A percentile compares a stretch with the other conserved stretches of the same genome.
Conservation (phyloP, 2,113 vertebrate species). For the Melanostigma gelatinosum region DNA sequence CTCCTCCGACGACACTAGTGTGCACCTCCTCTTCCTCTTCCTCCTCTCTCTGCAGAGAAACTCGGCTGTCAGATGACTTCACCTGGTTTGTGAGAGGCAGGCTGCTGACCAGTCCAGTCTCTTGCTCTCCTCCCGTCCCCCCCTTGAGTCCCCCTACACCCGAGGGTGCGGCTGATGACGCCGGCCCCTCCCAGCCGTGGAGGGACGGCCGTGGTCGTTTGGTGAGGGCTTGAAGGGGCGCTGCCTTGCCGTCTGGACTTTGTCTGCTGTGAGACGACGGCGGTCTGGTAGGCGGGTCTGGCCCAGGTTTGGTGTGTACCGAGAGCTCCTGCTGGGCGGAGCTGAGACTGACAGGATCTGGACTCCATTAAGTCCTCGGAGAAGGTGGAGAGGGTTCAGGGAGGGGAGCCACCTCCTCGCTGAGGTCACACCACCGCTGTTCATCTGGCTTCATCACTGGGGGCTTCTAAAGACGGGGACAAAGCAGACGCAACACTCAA, state of each 20-base stretch:
- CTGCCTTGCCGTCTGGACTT: background rate
- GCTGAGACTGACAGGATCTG: background rate
- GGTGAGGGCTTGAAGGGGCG: background rate
- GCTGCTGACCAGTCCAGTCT: background rate
- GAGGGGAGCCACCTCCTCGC: constrained; percentile 56
- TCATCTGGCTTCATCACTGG: background rate
- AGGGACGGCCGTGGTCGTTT: background rate
- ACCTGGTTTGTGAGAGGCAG: background rate
- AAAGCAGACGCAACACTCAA: background rate
- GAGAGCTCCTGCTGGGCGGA: constrained; percentile 7
- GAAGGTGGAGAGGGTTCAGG: constrained; percentile 43
- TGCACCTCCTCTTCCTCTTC: constrained; percentile 18
- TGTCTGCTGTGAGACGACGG: background rate
- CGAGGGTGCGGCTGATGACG: background rate
- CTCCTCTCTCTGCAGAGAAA: background rate
- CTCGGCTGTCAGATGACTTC: constrained; percentile 2
- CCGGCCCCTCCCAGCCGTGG: background rate
- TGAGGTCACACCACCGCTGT: constrained; percentile 48
- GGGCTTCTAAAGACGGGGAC: constrained; percentile 47
- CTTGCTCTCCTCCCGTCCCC: background rate
- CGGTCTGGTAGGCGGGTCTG: background rate
- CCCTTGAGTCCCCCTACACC: background rate
- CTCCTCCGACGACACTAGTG: background rate
- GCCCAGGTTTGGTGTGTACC: background rate
- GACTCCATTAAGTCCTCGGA: background rate